phyloP scores from a whole-genome alignment of 1,140 invertebrate genomes.

The Archivesica marissinica region DNA sequence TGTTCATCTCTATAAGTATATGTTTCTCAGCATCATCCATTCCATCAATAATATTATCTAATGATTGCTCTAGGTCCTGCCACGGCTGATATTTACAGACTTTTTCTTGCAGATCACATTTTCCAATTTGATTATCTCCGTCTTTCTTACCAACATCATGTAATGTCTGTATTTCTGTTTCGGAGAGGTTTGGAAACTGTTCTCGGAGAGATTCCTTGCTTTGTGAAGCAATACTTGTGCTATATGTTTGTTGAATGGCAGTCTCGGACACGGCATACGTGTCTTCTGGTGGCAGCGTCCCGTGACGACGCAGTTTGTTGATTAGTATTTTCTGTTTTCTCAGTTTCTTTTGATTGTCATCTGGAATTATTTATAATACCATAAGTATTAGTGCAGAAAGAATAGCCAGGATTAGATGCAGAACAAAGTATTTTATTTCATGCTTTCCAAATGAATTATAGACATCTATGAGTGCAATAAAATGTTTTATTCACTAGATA shows the following conservation, averaged over 20 bases:
- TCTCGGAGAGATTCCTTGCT: conserved; percentile 5
- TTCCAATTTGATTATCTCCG: not conserved
- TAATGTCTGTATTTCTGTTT: conserved; percentile 30
- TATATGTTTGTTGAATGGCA: conserved; percentile 6
- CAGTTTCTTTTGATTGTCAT: conserved; percentile 92
- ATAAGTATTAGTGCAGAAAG: no score
- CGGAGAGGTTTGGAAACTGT: conserved; percentile 46
- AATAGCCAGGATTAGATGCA: no score
- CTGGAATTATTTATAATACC: no score
- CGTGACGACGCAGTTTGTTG: conserved; percentile 88
- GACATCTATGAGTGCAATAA: no score
- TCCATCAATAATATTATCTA: conserved; percentile 54
- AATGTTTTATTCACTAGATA: no score
- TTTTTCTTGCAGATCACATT: not conserved
- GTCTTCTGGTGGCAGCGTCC: conserved; percentile 73
- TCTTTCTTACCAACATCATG: conserved; percentile 17
- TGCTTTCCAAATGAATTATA: no score
- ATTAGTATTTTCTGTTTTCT: conserved; percentile 96
- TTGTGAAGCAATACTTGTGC: not conserved
- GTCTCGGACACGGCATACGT: conserved; percentile 65
- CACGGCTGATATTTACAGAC: conserved; percentile 60
- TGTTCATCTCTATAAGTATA: conserved; percentile 70
- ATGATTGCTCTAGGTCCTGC: conserved; percentile 65
- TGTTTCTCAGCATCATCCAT: conserved; percentile 64
- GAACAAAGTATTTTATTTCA: no score